A percentile compares a stretch with the other conserved stretches of the same genome.
These are phyloP conservation scores for Dryomyza anilis DNA, from an alignment of 2,888 invertebrate species.

Conservation along the genomic window DNA sequence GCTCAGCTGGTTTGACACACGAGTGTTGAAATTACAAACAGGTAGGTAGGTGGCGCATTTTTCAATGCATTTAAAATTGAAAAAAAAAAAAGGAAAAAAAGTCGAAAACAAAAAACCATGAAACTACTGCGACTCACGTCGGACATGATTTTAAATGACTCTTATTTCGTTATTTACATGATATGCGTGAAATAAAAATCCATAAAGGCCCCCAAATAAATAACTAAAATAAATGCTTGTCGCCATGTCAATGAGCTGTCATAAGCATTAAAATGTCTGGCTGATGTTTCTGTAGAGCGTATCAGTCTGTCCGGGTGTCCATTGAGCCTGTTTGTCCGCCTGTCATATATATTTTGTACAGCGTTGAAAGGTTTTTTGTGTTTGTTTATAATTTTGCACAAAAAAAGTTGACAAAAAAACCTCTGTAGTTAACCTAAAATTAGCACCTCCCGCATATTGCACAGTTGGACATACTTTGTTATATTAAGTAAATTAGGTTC, in stretches of 20 bases:
- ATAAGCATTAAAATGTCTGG: constrained; percentile 20
- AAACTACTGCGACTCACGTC: neutral
- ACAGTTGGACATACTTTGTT: too few species aligned
- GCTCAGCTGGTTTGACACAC: too few species aligned
- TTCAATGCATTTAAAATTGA: too few species aligned
- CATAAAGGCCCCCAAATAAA: neutral
- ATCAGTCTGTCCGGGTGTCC: neutral
- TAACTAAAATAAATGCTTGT: constrained; percentile 1
- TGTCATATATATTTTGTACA: too few species aligned
- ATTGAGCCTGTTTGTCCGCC: neutral
- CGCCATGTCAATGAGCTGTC: constrained; percentile 25
- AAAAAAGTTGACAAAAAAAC: too few species aligned
- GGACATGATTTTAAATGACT: constrained; percentile 10
- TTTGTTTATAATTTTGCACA: neutral
- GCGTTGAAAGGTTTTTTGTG: neutral
- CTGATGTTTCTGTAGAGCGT: neutral
- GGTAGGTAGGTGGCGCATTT: constrained; percentile 1
- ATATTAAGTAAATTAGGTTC: too few species aligned
- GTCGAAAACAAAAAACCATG: too few species aligned
- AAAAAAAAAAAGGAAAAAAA: too few species aligned
- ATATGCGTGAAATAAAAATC: neutral
- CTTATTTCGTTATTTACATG: neutral
- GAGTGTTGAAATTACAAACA: too few species aligned
- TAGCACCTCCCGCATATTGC: too few species aligned
- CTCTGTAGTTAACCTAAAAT: too few species aligned